Evolutionary conservation across 2,888 invertebrate genomes (phyloP), one percentile per base, ranked within the genome.

Genomic region (Boloria euphrosyne): DNA sequence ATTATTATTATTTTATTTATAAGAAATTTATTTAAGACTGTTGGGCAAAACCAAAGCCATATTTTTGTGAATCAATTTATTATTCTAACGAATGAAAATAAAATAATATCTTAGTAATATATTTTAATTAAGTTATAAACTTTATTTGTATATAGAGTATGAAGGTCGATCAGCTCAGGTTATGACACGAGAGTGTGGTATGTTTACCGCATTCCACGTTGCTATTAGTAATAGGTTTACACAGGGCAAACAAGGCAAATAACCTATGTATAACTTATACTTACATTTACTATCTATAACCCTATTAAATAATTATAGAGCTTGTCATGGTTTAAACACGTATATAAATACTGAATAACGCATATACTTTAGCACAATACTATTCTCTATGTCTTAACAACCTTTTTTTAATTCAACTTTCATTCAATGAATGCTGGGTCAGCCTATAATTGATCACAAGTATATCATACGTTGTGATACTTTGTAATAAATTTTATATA

Each of bases 201-300:
- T 66, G 63, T 55, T 66, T 58, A 58, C 65, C 67, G 71, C 72
- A 70, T 72, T 71, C 70, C 68, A 59, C 55, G 13, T 61, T 66
- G 62, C 60, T 67, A 61, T 66, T 70, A 64, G 63, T 69, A 69
- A 61, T 70, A 70, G 61, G 53, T 61, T 63, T 65, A 64, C 13
- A 17, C 38, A 27, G 27, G 58, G 52, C 51, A 50, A 53, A 57
- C 65, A 59, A 70, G 63, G 67, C 64, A 57, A 58, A 57, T 43
- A 43, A 27, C 61, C 55, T 46, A 44, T 3, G 3, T 3, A 22
- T 49, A 27, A 61, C 57, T 27, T 44, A 51, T 17, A 49, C 17
- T 31, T 3, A 17, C 16, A 16, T 31, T 16, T 59, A 17, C 3
- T 27, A 13, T 17, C 3, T 17, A 6, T 59, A 60, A 31, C 7